Percentiles rank a stretch among this genome's conserved stretches.
phyloP scores from a whole-genome alignment of 2,797 vertebrate species.

The Clamator glandarius region DNA sequence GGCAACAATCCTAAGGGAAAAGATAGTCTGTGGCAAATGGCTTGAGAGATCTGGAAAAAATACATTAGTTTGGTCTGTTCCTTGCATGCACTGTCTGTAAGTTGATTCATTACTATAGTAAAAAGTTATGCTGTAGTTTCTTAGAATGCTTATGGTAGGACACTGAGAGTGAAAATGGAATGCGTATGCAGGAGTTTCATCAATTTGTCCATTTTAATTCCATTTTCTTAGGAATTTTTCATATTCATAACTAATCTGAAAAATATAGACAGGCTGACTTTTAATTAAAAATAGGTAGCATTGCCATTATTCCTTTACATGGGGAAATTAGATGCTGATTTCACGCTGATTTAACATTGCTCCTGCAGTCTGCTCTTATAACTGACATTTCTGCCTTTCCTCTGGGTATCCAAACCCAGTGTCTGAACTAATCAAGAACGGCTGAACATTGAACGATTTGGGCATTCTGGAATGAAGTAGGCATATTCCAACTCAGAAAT shows the following conservation, averaged over 20 bases:
- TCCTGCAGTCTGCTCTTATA: neutral
- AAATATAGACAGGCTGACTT: neutral
- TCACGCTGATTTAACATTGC: neutral
- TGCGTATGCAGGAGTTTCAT: neutral
- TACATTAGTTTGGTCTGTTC: neutral
- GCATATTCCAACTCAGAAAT: neutral
- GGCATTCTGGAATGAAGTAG: neutral
- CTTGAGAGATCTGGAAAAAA: neutral
- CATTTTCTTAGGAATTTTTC: neutral
- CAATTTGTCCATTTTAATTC: neutral
- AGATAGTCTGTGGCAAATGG: neutral
- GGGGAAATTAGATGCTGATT: neutral
- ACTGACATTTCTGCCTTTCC: neutral
- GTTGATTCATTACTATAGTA: neutral
- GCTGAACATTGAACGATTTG: neutral
- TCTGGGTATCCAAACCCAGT: neutral
- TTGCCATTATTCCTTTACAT: neutral
- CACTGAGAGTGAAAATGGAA: neutral
- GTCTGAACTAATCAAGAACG: neutral
- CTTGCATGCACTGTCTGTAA: neutral
- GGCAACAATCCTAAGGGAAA: neutral
- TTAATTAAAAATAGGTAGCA: neutral
- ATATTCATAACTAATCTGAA: neutral
- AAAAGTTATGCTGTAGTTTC: neutral
- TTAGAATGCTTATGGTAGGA: neutral